Evolutionary conservation across 2,888 invertebrate genomes (phyloP).

Genomic region (Panzeria rudis): DNA sequence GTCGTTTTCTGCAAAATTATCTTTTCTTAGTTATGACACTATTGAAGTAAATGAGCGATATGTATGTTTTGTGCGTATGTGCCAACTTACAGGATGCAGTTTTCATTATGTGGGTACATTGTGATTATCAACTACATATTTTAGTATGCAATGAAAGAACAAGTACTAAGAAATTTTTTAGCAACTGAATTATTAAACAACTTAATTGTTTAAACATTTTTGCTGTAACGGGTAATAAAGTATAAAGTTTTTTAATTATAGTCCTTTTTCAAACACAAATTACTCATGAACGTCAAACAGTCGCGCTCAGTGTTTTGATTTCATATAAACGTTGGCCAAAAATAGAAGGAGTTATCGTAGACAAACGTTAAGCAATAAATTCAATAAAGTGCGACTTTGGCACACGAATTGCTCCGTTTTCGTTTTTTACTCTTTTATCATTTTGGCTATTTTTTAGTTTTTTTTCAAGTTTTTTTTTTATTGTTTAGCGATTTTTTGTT

Average conservation of each 20-base stretch:
- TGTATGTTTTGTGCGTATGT: neutral
- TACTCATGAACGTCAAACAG: neutral
- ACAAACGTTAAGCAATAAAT: too few species aligned
- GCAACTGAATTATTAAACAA: neutral
- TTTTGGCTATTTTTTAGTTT: too few species aligned
- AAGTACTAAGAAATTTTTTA: neutral
- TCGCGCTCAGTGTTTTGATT: neutral
- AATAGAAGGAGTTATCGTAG: too few species aligned
- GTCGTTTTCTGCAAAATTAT: too few species aligned
- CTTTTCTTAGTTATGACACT: too few species aligned
- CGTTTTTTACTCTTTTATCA: too few species aligned
- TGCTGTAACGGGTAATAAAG: neutral
- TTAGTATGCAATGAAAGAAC: neutral
- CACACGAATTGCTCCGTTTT: too few species aligned
- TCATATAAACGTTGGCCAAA: neutral
- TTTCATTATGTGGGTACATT: slow-evolving; percentile 26
- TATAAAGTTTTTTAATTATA: neutral
- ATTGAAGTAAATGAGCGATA: too few species aligned
- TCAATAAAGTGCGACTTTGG: too few species aligned
- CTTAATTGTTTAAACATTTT: neutral
- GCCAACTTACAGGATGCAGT: slow-evolving; percentile 1
- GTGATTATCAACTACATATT: slow-evolving; percentile 13
- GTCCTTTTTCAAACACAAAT: neutral
- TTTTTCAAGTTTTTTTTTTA: too few species aligned
- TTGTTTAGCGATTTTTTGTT: too few species aligned